These are phyloP conservation scores for Armadillidium nasatum DNA, from an alignment of 1,140 invertebrate species.

Conservation along the genomic window DNA sequence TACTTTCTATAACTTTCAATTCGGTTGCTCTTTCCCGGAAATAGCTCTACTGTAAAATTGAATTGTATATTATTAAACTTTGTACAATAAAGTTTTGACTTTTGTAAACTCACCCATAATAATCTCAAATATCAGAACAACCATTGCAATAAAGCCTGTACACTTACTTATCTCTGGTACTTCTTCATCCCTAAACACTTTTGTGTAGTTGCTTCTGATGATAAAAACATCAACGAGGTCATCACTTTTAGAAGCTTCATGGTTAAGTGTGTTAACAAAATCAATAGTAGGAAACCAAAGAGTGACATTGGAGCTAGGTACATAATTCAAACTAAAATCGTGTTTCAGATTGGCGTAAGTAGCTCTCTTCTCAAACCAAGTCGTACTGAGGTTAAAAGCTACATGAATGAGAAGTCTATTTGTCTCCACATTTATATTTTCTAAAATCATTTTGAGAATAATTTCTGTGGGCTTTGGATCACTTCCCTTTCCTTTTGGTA, in stretches of 20 bases:
- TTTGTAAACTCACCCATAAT: too few species aligned
- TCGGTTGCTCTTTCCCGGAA: slow-evolving; percentile 25
- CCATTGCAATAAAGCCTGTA: too few species aligned
- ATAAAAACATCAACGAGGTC: neutral
- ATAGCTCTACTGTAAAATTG: too few species aligned
- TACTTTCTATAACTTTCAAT: slow-evolving; percentile 22
- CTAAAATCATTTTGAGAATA: too few species aligned
- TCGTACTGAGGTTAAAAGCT: slow-evolving; percentile 33
- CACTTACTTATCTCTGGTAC: too few species aligned
- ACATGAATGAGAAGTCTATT: slow-evolving; percentile 17
- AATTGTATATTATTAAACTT: too few species aligned
- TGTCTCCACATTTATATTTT: too few species aligned
- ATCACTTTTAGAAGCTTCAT: slow-evolving; percentile 29
- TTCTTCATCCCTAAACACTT: too few species aligned
- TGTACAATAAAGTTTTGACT: too few species aligned
- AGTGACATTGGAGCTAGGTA: slow-evolving; percentile 25
- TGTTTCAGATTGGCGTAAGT: slow-evolving; percentile 32
- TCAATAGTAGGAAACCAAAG: slow-evolving; percentile 30
- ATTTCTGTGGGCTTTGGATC: too few species aligned
- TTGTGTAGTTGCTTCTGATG: too few species aligned
- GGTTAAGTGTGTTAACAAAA: slow-evolving; percentile 33
- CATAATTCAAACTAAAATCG: slow-evolving; percentile 22
- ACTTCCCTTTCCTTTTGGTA: too few species aligned
- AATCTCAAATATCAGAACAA: neutral
- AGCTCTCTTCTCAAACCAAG: slow-evolving; percentile 32